phyloP scores from a whole-genome alignment of 2,888 invertebrate species.

The Lottia scabra region DNA sequence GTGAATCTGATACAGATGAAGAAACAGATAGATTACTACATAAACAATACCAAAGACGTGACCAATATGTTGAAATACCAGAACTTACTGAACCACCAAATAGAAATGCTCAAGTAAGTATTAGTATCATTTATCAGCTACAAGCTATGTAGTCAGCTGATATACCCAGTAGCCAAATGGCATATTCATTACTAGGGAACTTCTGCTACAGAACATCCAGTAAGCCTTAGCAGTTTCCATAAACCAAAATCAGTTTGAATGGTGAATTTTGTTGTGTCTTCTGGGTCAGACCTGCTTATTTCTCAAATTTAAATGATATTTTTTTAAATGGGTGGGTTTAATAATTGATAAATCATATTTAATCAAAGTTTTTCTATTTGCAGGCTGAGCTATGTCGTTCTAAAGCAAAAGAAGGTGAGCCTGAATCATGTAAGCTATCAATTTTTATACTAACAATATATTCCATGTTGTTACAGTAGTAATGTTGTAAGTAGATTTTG shows the following conservation, averaged over 20 bases:
- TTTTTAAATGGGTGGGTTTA: no score
- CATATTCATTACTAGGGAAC: no score
- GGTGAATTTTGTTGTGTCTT: no score
- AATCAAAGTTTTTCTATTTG: slow-evolving; percentile 30
- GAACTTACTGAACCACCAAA: slow-evolving; percentile 60
- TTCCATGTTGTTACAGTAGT: slow-evolving; percentile 16
- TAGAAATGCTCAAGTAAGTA: slow-evolving; percentile 48
- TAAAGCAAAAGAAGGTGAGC: slow-evolving; percentile 67
- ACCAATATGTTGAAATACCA: slow-evolving; percentile 67
- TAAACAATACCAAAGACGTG: slow-evolving; percentile 77
- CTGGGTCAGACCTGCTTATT: no score
- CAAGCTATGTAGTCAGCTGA: no score
- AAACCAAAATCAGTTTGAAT: no score
- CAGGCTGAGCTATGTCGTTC: slow-evolving; percentile 63
- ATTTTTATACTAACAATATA: slow-evolving; percentile 23
- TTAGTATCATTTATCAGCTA: no score
- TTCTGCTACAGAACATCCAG: no score
- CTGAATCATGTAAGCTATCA: slow-evolving; percentile 50
- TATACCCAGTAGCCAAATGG: no score
- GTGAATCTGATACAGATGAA: slow-evolving; percentile 89
- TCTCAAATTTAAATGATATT: no score
- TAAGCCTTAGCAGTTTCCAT: no score
- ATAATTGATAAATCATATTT: no score
- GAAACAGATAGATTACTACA: slow-evolving; percentile 97
- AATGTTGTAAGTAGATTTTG: neutral